Evolutionary conservation across 2,888 invertebrate genomes (phyloP).

Genomic region (Drosophila trichaetosa): DNA sequence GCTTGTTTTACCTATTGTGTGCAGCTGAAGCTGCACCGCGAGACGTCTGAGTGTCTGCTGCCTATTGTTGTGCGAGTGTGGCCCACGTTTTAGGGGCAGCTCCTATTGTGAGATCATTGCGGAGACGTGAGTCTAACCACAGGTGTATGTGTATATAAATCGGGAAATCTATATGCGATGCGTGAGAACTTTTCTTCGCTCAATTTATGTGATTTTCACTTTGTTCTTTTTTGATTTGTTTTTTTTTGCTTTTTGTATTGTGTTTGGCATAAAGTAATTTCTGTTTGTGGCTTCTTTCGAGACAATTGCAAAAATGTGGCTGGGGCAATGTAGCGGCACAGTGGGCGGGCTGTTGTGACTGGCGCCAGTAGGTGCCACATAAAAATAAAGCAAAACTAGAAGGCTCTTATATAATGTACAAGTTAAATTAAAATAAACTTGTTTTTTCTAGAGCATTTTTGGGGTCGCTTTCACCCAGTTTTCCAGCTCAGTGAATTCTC

Average conservation of each 20-base stretch:
- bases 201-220: constrained; percentile 62
- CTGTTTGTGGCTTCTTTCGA: constrained; percentile 34
- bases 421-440: constrained; percentile 64
- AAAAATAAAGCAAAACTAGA: constrained; percentile 8
- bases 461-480: constrained; percentile 48
- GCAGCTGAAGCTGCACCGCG: constrained; percentile 57
- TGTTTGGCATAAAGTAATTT: constrained; percentile 38
- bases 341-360: constrained; percentile 36
- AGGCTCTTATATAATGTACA: constrained; percentile 50
- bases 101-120: constrained; percentile 56
- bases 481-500: constrained; percentile 60
- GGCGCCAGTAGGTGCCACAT: constrained; percentile 41
- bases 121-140: constrained; percentile 58
- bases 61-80: constrained; percentile 51
- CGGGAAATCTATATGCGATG: constrained; percentile 45
- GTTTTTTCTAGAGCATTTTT: constrained; percentile 19
- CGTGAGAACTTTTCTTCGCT: constrained; percentile 68
- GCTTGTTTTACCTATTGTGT: constrained; percentile 51
- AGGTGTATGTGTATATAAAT: constrained; percentile 60
- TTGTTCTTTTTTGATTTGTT: constrained; percentile 24
- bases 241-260: constrained; percentile 19
- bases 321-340: constrained; percentile 8
- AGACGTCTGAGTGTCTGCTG: constrained; percentile 62
- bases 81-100: constrained; percentile 66
- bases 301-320: constrained; percentile 61